A percentile compares a stretch with the other conserved stretches of the same genome.
Conservation (phyloP, 1,140 invertebrate species). For the Ctenoplectra terminalis region DNA sequence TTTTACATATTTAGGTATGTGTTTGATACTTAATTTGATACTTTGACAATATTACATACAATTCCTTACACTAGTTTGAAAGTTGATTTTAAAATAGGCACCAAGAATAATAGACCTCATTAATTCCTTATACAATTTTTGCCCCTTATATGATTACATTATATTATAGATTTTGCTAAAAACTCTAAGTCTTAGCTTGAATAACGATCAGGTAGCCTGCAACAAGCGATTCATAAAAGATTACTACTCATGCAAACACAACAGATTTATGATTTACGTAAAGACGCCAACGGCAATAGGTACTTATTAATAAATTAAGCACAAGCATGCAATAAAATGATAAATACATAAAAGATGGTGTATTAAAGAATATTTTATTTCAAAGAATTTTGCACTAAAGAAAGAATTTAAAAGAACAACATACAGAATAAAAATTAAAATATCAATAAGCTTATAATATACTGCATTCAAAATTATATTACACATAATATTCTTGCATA, state of each 20-base stretch:
- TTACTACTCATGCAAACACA: conserved; percentile 77
- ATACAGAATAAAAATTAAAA: neutral
- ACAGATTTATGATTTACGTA: conserved; percentile 32
- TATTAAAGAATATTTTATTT: neutral
- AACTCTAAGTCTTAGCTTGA: conserved; percentile 69
- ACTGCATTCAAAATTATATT: neutral
- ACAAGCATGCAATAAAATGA: conserved; percentile 56
- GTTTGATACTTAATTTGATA: conserved; percentile 35
- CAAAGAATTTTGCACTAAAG: neutral
- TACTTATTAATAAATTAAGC: conserved; percentile 55
- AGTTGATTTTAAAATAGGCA: conserved; percentile 58
- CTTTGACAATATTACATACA: conserved; percentile 37
- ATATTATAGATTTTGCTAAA: conserved; percentile 68
- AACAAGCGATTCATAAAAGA: conserved; percentile 75
- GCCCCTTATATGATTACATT: conserved; percentile 67
- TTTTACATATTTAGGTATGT: conserved; percentile 61
- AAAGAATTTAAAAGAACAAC: neutral
- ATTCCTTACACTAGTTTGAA: conserved; percentile 62
- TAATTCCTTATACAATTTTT: conserved; percentile 68
- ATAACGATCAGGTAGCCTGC: conserved; percentile 74
- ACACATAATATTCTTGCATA: neutral
- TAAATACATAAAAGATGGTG: conserved; percentile 18
- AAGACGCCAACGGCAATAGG: conserved; percentile 26
- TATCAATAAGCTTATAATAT: conserved; percentile 16
- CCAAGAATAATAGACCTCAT: conserved; percentile 56